Percentiles rank a stretch among this genome's conserved stretches.
These are phyloP conservation scores for Cactoblastis cactorum DNA, from an alignment of 2,888 invertebrate species.

Conservation along the genomic window DNA sequence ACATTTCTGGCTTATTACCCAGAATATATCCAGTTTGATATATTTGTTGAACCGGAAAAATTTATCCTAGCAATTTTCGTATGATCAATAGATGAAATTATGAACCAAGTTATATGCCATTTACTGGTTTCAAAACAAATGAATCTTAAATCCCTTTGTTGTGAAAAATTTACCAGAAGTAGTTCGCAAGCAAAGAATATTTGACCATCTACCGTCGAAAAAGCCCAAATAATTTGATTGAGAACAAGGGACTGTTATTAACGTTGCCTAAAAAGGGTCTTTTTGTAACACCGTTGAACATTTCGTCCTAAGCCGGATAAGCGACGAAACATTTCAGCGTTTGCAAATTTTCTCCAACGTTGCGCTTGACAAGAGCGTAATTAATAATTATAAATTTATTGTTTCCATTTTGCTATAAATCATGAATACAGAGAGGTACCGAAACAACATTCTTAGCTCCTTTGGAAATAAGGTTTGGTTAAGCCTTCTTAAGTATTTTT, in stretches of 20 bases:
- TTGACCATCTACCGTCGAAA: background rate
- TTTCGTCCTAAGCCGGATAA: slow-evolving; percentile 5
- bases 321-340: background rate
- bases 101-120: background rate
- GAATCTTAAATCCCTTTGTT: background rate
- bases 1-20: too few species aligned
- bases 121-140: background rate
- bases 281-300: slow-evolving; percentile 1
- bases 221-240: slow-evolving; percentile 1
- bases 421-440: slow-evolving; percentile 8
- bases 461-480: background rate
- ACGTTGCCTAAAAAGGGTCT: background rate
- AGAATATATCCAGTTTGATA: too few species aligned
- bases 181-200: background rate
- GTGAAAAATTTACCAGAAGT: background rate
- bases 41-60: too few species aligned
- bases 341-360: slow-evolving; percentile 2
- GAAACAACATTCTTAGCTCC: background rate
- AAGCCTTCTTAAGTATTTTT: slow-evolving; percentile 6
- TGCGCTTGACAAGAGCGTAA: slow-evolving; percentile 11
- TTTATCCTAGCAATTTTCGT: background rate
- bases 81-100: background rate
- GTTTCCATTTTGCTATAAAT: slow-evolving; percentile 9
- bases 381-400: slow-evolving; percentile 12
- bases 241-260: slow-evolving; percentile 7